phyloP scores from a whole-genome alignment of 1,140 invertebrate genomes.

The Caerostris darwini region DNA sequence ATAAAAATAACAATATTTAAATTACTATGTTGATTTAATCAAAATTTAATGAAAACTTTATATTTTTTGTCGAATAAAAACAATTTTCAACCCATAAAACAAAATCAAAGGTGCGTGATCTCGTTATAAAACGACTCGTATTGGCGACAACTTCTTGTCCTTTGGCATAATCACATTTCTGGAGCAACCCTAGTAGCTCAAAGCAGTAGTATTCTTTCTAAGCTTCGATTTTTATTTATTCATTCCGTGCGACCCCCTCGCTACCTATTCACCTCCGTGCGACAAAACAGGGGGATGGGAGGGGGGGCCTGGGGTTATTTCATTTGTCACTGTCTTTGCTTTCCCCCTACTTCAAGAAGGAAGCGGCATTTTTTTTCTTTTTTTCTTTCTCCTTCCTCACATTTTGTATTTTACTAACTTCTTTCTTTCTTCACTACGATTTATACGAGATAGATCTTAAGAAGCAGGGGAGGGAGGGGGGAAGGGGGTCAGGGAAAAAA shows the following conservation, averaged over 20 bases:
- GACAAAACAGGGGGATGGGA: slow-evolving; percentile 36
- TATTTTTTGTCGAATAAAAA: too few species aligned
- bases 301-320: slow-evolving; percentile 14
- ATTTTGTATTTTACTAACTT: slow-evolving; percentile 50
- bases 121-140: not conserved
- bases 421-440: slow-evolving; percentile 60
- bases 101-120: not conserved
- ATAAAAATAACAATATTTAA: too few species aligned
- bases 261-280: slow-evolving; percentile 46
- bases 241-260: slow-evolving; percentile 26
- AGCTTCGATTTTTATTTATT: slow-evolving; percentile 54
- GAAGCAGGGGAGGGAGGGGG: not conserved
- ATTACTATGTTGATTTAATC: too few species aligned
- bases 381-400: not conserved
- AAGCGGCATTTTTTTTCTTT: not conserved
- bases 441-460: slow-evolving; percentile 39
- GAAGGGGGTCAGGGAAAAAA: not conserved
- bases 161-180: not conserved
- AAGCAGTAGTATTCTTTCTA: slow-evolving; percentile 39
- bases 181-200: not conserved
- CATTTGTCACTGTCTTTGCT: slow-evolving; percentile 68
- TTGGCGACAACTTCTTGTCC: slow-evolving; percentile 31
- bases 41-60: too few species aligned
- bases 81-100: not conserved
- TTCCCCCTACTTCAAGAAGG: not conserved